Percentiles rank a stretch among this genome's conserved stretches.
These are phyloP conservation scores for Hanleya hanleyi DNA, from an alignment of 2,888 invertebrate genomes.

Conservation along the genomic window DNA sequence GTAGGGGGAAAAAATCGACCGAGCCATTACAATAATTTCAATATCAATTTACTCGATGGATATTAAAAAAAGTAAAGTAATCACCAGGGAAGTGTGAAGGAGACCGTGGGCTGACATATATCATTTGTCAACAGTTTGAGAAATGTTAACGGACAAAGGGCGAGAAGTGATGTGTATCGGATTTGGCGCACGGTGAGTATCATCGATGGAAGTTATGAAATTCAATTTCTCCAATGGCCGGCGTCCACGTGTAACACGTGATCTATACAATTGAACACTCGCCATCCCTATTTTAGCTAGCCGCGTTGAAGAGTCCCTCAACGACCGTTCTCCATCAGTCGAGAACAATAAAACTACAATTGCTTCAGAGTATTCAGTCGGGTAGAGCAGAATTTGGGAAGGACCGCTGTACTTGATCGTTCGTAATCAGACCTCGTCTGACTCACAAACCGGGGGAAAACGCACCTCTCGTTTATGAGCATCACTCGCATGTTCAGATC, in stretches of 20 bases:
- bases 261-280: not conserved
- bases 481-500: not conserved
- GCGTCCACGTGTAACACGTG: not conserved
- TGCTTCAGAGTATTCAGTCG: not conserved
- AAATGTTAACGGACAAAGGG: not conserved
- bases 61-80: not conserved
- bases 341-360: slow-evolving; percentile 5
- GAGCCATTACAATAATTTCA: slow-evolving; percentile 3
- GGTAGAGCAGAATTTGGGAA: not conserved
- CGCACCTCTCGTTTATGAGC: not conserved
- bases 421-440: not conserved
- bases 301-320: not conserved
- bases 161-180: not conserved
- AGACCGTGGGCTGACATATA: not conserved
- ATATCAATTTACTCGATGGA: not conserved
- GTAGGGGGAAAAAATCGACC: no score
- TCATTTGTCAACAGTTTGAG: not conserved
- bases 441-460: no score
- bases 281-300: not conserved
- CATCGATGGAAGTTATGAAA: not conserved
- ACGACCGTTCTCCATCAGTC: not conserved
- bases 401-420: not conserved
- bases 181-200: not conserved
- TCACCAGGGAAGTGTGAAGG: not conserved
- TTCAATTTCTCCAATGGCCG: slow-evolving; percentile 5